Evolutionary conservation across 2,797 vertebrate species (phyloP), one percentile per base, ranked within the genome.

Genomic region (Aphelocoma californica): DNA sequence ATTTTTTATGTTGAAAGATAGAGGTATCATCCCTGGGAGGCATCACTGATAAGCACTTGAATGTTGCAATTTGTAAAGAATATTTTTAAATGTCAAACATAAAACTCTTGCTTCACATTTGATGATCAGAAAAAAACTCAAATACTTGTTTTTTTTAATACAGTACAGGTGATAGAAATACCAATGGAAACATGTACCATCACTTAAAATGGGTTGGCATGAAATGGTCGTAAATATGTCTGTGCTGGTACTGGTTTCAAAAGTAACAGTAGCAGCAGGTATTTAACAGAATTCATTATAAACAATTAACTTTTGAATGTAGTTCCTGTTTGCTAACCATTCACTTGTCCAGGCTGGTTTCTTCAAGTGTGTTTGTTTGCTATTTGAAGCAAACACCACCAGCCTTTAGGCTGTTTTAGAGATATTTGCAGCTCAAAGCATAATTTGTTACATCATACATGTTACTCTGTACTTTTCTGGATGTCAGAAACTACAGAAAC

Each of bases 401-500:
- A 81, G 82, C 31, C 54, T 51, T 44, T 36, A 48, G 85, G 29
- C 54, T 74, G 17, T 31, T 88, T 66, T 38, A 86, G 79, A 77
- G 57, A 40, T 42, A 72, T 47, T 48, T 65, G 47, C 44, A 72
- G 80, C 73, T 84, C 75, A 83, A 53, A 81, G 75, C 40, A 81
- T 17, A 81, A 75, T 51, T 81, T 54, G 38, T 89, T 95, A 86
- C 84, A 89, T 93, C 75, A 91, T 45, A 44, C 18, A 18, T 12
- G 4, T 66, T 93, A 62, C 38, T 70, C 60, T 94, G 44, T 81
- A 42, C 32, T 92, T 93, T 80, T 64, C 90, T 77, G 86, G 60
- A 93, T 95, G 92, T 92, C 86, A 95, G 60, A 92, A 95, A 74
- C 82, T 58, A 66, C 82, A 92, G 82, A 88, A 91, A 88, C 91